Evolutionary conservation across 2,113 vertebrate species (phyloP), one percentile per base, ranked within the genome.

Genomic region (Fregata magnificens): DNA sequence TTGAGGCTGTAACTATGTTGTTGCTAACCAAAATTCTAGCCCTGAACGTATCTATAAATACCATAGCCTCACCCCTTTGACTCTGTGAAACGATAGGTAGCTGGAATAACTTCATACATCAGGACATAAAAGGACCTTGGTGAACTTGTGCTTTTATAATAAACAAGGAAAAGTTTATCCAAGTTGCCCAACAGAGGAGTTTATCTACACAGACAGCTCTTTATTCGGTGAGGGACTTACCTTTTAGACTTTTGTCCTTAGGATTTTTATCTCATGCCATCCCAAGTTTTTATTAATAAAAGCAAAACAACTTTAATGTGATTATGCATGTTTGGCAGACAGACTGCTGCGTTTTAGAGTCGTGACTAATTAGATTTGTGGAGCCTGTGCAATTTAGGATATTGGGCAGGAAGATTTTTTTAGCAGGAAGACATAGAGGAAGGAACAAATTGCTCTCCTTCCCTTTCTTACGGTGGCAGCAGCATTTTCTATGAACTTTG

Each of bases 61-160:
- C 58, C 14, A 1, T 34, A 56, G 58, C 81, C 86, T 94, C 58
- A 66, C 70, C n/a, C 44, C 18, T 82, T 78, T 38, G 45, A 77
- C 32, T 82, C 59, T 10, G 1, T 74, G 66, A 38, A 84, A 61
- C 1, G 32, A 78, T 83, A 70, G 1, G 36, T 81, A 71, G 56
- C 82, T 93, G 80, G 59, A 86, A 45, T 72, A 1, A 29, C 77
- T 80, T 82, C 69, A 38, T 92, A 56, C 58, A 32, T 76, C 21
- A 17, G 83, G 38, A 84, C 49, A 72, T 93, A 53, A 93, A 93
- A 95, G 62, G 78, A 62, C 58, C 74, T 91, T 79, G 65, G 55
- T 93, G 49, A 95, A 72, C 62, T 85, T 82, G 56, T 87, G 88
- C 91, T 96, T 96, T 85, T 78, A 63, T 87, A 97, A 61, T 76